Percentiles rank a stretch among this genome's conserved stretches.
phyloP scores from a whole-genome alignment of 1,140 invertebrate species.

The Dinoponera quadriceps region DNA sequence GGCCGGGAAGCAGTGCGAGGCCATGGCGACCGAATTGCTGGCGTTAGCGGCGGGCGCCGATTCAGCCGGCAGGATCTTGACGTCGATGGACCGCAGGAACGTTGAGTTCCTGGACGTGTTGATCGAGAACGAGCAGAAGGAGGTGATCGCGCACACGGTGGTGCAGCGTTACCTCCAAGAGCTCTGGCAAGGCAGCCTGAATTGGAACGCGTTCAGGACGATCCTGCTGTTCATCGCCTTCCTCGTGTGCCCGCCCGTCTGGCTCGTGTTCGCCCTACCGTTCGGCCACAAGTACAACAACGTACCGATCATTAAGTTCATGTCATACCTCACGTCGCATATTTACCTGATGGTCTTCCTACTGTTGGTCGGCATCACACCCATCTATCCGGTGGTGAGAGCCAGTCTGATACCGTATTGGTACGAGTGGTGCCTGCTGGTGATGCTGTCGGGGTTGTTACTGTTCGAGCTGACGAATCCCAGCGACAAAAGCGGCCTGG shows the following conservation, averaged over 20 bases:
- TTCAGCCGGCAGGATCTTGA: constrained; percentile 95
- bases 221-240: constrained; percentile 96
- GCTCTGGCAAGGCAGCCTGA: constrained; percentile 97
- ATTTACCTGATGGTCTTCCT: constrained; percentile 98
- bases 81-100: constrained; percentile 95
- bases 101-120: constrained; percentile 98
- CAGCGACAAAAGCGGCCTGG: constrained; percentile 96
- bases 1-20: constrained; percentile 97
- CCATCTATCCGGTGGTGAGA: constrained; percentile 93
- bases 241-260: constrained; percentile 97
- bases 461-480: constrained; percentile 98
- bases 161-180: constrained; percentile 97
- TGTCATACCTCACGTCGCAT: constrained; percentile 99
- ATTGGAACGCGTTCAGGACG: constrained; percentile 98
- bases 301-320: constrained; percentile 99
- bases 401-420: constrained; percentile 92
- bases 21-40: constrained; percentile 98
- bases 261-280: constrained; percentile 98
- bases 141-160: constrained; percentile 96
- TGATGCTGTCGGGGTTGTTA: constrained; percentile 97
- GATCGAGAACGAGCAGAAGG: constrained; percentile 99
- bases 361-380: constrained; percentile 95
- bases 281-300: constrained; percentile 98
- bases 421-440: constrained; percentile 98
- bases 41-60: constrained; percentile 97